phyloP scores from a whole-genome alignment of 2,888 invertebrate species.

The Aphrophora alni region DNA sequence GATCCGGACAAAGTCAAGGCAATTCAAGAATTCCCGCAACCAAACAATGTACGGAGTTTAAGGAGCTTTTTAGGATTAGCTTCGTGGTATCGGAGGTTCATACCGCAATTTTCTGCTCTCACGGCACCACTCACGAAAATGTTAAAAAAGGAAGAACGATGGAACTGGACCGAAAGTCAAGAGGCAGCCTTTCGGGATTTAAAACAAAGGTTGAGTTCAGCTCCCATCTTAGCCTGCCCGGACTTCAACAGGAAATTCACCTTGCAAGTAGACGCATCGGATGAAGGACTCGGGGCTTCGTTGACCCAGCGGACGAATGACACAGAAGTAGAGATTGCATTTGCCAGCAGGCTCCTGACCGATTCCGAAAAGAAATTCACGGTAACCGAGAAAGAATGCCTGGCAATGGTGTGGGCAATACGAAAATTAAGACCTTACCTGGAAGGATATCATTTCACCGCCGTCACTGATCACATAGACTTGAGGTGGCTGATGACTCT shows the following conservation, averaged over 20 bases:
- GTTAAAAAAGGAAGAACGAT: neutral
- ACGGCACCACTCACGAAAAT: neutral
- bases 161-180: neutral
- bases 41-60: neutral
- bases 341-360: conserved; percentile 45
- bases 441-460: conserved; percentile 44
- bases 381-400: conserved; percentile 48
- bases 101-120: neutral
- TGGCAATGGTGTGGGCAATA: conserved; percentile 48
- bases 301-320: conserved; percentile 46
- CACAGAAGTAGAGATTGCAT: conserved; percentile 46
- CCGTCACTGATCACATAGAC: conserved; percentile 39
- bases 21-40: conserved; percentile 3
- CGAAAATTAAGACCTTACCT: conserved; percentile 47
- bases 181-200: neutral
- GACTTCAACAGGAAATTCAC: conserved; percentile 40
- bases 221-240: conserved; percentile 42
- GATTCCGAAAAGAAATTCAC: conserved; percentile 46
- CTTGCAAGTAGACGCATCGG: conserved; percentile 42
- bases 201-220: neutral
- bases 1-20: conserved; percentile 10
- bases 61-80: neutral
- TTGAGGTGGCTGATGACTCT: conserved; percentile 45
- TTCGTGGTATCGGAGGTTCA: conserved; percentile 1
- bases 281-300: conserved; percentile 38